A percentile compares a stretch with the other conserved stretches of the same genome.
These are phyloP conservation scores for Reinhardtius hippoglossoides DNA, from an alignment of 2,113 vertebrate species.

Conservation along the genomic window DNA sequence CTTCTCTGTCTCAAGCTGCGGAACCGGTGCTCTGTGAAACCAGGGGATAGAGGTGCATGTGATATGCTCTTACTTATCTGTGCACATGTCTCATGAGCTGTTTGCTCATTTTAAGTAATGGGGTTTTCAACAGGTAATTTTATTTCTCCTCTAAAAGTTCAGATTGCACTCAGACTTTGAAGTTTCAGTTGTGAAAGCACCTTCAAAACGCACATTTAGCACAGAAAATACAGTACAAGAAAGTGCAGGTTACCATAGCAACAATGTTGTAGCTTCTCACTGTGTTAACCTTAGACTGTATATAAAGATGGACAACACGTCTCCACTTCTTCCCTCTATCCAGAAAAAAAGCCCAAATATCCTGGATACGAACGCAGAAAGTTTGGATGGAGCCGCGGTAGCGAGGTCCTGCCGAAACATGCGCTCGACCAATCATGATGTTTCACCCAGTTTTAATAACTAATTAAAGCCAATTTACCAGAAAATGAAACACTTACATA, in stretches of 20 bases:
- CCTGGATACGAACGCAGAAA: too few relatives aligned
- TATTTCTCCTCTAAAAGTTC: neutral
- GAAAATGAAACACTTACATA: too few relatives aligned
- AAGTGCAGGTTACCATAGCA: conserved; percentile 21
- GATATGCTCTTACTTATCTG: neutral
- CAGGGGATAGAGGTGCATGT: neutral
- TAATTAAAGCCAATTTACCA: too few relatives aligned
- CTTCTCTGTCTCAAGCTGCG: neutral
- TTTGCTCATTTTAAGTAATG: too few relatives aligned
- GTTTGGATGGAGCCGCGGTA: too few relatives aligned
- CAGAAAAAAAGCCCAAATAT: neutral
- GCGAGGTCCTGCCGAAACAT: too few relatives aligned
- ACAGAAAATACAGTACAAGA: neutral
- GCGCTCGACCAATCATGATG: too few relatives aligned
- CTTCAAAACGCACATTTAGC: neutral
- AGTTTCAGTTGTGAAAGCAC: neutral
- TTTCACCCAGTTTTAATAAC: too few relatives aligned
- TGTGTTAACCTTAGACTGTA: neutral
- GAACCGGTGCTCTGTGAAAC: conserved; percentile 9
- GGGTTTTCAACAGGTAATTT: conserved; percentile 6
- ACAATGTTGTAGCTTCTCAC: conserved; percentile 1
- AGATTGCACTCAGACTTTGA: neutral
- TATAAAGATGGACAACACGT: too few relatives aligned
- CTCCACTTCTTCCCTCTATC: neutral
- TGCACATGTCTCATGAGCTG: neutral